phyloP scores from a whole-genome alignment of 2,888 invertebrate species.

The Abrostola triplasia region DNA sequence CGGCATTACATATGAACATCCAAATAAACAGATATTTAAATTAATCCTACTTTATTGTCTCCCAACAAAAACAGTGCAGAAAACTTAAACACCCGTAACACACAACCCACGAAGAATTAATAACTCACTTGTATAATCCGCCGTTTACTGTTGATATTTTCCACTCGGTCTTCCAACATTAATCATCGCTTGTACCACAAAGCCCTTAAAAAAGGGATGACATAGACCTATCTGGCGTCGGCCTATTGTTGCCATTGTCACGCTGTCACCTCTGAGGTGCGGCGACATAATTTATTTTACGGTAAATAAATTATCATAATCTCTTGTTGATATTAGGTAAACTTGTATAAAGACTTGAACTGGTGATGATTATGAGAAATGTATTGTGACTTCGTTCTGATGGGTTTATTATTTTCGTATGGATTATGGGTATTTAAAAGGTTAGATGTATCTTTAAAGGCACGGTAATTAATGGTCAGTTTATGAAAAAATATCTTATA shows the following conservation, averaged over 20 bases:
- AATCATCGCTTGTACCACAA: constrained; percentile 60
- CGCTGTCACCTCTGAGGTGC: constrained; percentile 53
- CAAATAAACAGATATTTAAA: not conserved
- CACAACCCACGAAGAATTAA: constrained; percentile 31
- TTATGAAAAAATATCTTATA: not conserved
- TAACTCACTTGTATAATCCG: constrained; percentile 40
- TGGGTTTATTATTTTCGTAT: not conserved
- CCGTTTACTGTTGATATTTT: constrained; percentile 53
- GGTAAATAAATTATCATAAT: constrained; percentile 61
- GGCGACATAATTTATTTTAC: constrained; percentile 55
- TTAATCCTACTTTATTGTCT: not conserved
- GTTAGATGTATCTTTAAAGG: not conserved
- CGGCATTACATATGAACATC: no score
- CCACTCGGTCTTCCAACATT: constrained; percentile 55
- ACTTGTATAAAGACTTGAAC: constrained; percentile 36
- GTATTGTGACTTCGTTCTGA: not conserved
- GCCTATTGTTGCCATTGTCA: constrained; percentile 57
- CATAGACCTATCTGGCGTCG: constrained; percentile 56
- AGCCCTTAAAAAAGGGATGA: constrained; percentile 64
- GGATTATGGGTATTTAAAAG: no score
- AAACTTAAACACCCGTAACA: constrained; percentile 17
- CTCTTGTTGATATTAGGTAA: constrained; percentile 48
- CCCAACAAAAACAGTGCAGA: not conserved
- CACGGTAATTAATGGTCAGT: no score
- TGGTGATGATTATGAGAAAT: constrained; percentile 22